Base-by-base conservation (phyloP, 2,888 invertebrate species). In the Cephus pygmeus region DNA sequence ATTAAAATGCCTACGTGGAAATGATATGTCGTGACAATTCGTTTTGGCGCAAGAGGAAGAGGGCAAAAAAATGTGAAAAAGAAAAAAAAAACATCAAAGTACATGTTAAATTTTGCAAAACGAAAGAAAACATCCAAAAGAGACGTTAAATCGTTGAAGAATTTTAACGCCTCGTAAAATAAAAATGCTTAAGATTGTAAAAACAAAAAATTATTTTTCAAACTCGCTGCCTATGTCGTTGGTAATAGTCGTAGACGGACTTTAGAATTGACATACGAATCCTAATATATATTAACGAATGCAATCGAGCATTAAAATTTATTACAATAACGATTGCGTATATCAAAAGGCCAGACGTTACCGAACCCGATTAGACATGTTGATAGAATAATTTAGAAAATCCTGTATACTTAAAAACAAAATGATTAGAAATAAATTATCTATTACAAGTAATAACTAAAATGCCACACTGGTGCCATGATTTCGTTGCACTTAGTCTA, bases 1-100 rank as follows among this genome's bases (percentile, higher is more conserved):
- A 56, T 80, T 82, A 80, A 82, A 85, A 87, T 84, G 85, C 84
- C 83, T 83, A 79, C 75, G 76, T 80, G 84, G 80, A 85, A 85
- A 83, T 83, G 78, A 83, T 82, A 83, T 80, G 78, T 80, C 68
- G 81, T 40, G 11, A 56, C 11, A 40, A 6, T 23, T 56, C 23
- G 23, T 56, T 56, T 56, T 23, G 56, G 9, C 56, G 56, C 56
- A 56, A 9, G 23, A 56, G 56, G 56, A 56, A 23, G 56, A 23
- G 56, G 56, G 15, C 2, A 56, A 56, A 23, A 56, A 23, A 56
- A 23, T 56, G 23, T 56, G 9, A 56, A 56, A 71, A n/a, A 69
- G 69, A 69, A 69, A n/a, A 30, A n/a, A 69, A 71, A 56, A 35
- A 12, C 12, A 35, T 35, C 35, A 12, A 35, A 23, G 23, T 23